These are phyloP conservation scores for Cnemophilus loriae DNA, from an alignment of 2,113 vertebrate genomes.

Conservation along the genomic window DNA sequence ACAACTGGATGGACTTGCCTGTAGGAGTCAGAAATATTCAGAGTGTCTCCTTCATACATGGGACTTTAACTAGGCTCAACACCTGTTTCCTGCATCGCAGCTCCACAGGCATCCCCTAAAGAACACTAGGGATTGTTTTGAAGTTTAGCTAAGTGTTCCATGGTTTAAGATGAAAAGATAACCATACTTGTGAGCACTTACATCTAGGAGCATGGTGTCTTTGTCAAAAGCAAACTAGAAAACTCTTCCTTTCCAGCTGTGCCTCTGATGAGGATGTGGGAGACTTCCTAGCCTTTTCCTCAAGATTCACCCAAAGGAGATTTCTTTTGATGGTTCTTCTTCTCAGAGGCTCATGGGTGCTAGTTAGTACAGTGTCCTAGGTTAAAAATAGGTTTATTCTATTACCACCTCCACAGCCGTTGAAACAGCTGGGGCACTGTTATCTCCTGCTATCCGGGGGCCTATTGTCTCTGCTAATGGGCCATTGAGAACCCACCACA, in stretches of 20 bases:
- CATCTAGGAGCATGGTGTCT: not conserved
- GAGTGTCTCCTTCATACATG: not conserved
- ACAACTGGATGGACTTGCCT: conserved; percentile 52
- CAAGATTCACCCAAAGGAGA: not conserved
- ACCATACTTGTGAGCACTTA: not conserved
- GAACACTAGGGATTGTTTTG: not conserved
- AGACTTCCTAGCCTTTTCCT: not conserved
- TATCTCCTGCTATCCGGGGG: too few species aligned
- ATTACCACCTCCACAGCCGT: too few species aligned
- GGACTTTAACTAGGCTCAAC: not conserved
- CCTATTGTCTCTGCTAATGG: too few species aligned
- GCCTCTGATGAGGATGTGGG: not conserved
- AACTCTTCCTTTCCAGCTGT: not conserved
- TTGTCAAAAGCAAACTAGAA: not conserved
- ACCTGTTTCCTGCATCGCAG: conserved; percentile 23
- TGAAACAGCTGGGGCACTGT: too few species aligned
- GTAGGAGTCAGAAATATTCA: conserved; percentile 21
- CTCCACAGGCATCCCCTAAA: not conserved
- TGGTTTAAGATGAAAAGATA: not conserved
- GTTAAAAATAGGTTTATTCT: too few species aligned
- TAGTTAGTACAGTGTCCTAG: too few species aligned
- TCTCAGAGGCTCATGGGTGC: not conserved
- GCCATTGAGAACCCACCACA: too few species aligned
- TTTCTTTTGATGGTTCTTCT: not conserved
- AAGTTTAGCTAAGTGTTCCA: not conserved